Percentiles rank a stretch among this genome's conserved stretches.
phyloP scores from a whole-genome alignment of 2,113 vertebrate genomes.

The Channa argus region DNA sequence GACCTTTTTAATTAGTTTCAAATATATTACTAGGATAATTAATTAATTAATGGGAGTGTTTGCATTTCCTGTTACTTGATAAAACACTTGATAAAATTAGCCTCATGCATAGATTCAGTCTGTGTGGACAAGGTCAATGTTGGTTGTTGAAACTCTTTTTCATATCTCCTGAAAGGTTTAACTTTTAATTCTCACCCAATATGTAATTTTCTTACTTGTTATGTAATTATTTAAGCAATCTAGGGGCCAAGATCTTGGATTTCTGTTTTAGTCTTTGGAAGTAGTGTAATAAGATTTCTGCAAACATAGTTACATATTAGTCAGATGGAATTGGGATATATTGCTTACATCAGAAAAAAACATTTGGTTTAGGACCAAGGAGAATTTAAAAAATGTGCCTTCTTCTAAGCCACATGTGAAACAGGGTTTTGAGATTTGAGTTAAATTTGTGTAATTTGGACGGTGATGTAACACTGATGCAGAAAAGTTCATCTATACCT shows the following conservation, averaged over 20 bases:
- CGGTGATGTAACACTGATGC: not conserved
- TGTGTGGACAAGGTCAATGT: too few species aligned
- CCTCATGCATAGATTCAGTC: too few species aligned
- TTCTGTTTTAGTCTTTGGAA: not conserved
- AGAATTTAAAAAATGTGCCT: not conserved
- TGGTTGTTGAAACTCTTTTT: too few species aligned
- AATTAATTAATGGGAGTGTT: too few species aligned
- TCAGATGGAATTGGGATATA: not conserved
- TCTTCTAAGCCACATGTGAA: not conserved
- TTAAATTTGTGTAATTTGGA: not conserved
- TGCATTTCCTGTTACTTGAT: too few species aligned
- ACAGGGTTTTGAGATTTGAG: not conserved
- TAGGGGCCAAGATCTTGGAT: not conserved
- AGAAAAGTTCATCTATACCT: not conserved
- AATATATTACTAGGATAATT: too few species aligned
- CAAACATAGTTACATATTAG: not conserved
- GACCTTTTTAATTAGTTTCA: too few species aligned
- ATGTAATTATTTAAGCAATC: slow-evolving; percentile 14
- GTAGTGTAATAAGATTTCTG: not conserved
- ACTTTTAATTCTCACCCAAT: not conserved
- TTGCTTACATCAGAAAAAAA: not conserved
- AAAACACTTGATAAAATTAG: too few species aligned
- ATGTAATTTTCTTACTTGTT: not conserved
- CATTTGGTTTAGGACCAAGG: not conserved
- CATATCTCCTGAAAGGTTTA: too few species aligned